Conservation (phyloP, 2,888 invertebrate species). For the Cremastobaeus sp. region DNA sequence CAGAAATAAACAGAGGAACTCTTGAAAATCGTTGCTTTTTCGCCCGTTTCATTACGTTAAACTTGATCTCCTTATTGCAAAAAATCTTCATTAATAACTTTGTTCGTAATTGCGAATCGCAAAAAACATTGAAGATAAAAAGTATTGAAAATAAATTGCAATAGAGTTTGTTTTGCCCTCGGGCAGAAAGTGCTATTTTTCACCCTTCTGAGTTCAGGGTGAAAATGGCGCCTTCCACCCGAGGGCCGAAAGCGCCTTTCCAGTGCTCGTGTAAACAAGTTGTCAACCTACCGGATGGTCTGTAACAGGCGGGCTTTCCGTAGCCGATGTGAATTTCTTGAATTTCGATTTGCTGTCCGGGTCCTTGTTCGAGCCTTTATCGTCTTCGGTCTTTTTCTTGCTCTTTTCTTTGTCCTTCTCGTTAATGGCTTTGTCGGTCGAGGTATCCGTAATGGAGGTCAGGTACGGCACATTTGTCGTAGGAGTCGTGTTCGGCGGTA, state of each 20-base stretch:
- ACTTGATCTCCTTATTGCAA: conserved; percentile 7
- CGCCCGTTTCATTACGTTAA: conserved; percentile 7
- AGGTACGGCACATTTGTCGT: conserved; percentile 18
- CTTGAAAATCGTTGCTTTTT: conserved; percentile 35
- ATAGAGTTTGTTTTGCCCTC: too few relatives aligned
- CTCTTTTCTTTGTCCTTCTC: conserved; percentile 21
- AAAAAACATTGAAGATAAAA: too few relatives aligned
- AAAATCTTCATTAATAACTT: conserved; percentile 8
- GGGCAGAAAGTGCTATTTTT: too few relatives aligned
- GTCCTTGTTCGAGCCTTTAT: conserved; percentile 4
- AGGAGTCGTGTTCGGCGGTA: conserved; percentile 14
- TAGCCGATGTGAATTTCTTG: conserved; percentile 18
- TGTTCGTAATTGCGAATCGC: neutral
- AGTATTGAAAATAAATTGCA: too few relatives aligned
- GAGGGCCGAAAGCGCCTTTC: too few relatives aligned
- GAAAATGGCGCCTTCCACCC: neutral
- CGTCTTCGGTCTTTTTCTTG: conserved; percentile 30
- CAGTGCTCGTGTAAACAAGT: neutral
- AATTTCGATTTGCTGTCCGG: conserved; percentile 15
- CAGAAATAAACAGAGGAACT: conserved; percentile 8
- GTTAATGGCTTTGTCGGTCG: neutral
- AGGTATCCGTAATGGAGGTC: neutral
- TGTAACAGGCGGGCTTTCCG: neutral
- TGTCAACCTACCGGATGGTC: conserved; percentile 16
- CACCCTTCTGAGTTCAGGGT: neutral